Evolutionary conservation across 2,888 invertebrate species (phyloP), one percentile per base, ranked within the genome.

Genomic region (Crossocerus cetratus): DNA sequence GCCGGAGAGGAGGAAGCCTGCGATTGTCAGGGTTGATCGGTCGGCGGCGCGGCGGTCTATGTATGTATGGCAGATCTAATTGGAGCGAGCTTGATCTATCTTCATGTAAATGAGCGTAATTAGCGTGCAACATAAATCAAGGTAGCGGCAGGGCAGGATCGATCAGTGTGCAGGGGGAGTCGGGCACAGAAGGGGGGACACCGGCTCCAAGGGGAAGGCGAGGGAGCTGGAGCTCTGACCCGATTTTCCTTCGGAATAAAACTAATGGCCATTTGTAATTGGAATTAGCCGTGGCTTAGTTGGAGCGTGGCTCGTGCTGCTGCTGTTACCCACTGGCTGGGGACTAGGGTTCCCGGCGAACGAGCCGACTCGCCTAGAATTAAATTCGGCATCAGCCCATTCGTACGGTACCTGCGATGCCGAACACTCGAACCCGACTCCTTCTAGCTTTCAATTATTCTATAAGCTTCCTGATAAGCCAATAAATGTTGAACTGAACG

Each of bases 261-360:
- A 89, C 87, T 89, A 89, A 90, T 89, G 87, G 87, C 84, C 86
- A 81, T 86, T 82, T 84, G 88, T 89, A 90, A 90, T 89, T 89
- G 88, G 89, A 86, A 89, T 90, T 89, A 89, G 86, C 77, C 63
- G 76, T 4, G 61, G 74, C 68, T 76, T 61, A 56, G 22, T 49
- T 56, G 45, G 64, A 18, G 16, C 44, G 23, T 58, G 21, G 65
- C 55, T 55, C 67, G 65, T 61, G 49, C 45, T 55, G 4, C n/a
- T 49, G 14, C 14, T 16, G 16, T 16, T 16, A 49, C 49, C 16
- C n/a, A 16, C 14, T 16, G 14, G 3, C 49, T 49, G 49, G 56
- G 63, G 66, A n/a, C n/a, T n/a, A n/a, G n/a, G n/a, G n/a, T n/a
- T 61, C 21, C 20, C 42, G 44, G 3, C 18, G 45, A 16, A 13